phyloP scores from a whole-genome alignment of 2,113 vertebrate species.

The Cephalopterus ornatus region DNA sequence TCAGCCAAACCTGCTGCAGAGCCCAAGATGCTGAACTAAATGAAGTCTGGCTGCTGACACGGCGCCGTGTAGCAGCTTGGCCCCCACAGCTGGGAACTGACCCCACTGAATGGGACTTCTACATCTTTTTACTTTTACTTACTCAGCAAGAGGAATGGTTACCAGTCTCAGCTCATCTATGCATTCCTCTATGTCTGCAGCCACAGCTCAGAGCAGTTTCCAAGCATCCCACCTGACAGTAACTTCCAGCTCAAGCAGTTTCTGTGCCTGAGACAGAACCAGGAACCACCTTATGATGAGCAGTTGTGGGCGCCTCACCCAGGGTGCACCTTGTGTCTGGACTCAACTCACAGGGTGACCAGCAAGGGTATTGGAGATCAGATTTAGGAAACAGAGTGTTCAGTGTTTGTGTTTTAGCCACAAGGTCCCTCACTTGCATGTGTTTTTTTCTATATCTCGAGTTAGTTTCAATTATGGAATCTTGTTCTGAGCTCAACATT shows the following conservation, averaged over 20 bases:
- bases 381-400: neutral
- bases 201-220: neutral
- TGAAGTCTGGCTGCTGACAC: neutral
- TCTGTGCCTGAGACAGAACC: neutral
- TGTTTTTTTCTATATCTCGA: neutral
- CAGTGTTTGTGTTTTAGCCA: neutral
- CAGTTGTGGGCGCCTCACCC: neutral
- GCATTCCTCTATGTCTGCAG: neutral
- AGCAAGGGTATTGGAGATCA: neutral
- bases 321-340: too few species aligned
- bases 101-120: neutral
- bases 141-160: neutral
- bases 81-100: neutral
- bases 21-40: neutral
- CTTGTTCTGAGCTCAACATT: neutral
- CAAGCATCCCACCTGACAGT: neutral
- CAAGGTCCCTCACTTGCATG: too few species aligned
- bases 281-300: neutral
- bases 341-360: neutral
- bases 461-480: neutral
- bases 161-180: neutral
- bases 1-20: conserved; percentile 21
- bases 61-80: rapidly evolving
- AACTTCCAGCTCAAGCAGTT: neutral
- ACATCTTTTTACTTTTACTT: neutral